Conservation (phyloP, 2,797 vertebrate species). For the Sus cebifrons region DNA sequence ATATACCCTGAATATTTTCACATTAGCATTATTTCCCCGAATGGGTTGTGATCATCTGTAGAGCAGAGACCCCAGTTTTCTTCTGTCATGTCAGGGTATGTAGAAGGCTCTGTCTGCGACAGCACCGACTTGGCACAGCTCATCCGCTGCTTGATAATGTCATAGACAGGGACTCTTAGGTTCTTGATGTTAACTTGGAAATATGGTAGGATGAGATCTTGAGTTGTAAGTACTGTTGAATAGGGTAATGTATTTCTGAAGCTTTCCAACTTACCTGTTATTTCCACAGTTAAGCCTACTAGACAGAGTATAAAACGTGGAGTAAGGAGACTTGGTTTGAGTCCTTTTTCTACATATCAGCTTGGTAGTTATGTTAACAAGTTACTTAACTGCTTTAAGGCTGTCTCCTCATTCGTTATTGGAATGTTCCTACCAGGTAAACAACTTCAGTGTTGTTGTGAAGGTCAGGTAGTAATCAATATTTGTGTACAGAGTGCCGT, state of each 20-base stretch:
- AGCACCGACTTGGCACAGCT: background rate
- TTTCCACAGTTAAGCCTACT: background rate
- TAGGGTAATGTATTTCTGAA: background rate
- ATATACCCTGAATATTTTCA: background rate
- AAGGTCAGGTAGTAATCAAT: background rate
- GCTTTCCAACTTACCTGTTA: background rate
- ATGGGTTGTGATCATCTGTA: background rate
- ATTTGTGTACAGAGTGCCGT: background rate
- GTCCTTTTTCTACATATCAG: background rate
- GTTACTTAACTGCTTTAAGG: background rate
- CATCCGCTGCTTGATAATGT: background rate
- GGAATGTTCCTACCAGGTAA: background rate
- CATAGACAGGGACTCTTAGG: background rate
- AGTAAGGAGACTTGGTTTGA: conserved; percentile 20
- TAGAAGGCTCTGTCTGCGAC: background rate
- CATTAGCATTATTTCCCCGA: background rate
- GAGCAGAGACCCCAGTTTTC: background rate
- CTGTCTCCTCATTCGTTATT: background rate
- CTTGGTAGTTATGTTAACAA: background rate
- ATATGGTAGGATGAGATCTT: background rate
- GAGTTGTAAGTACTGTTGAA: background rate
- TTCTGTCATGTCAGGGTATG: background rate
- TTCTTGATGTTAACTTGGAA: background rate
- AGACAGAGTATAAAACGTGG: background rate
- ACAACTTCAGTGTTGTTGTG: background rate